Percentiles rank a stretch among this genome's conserved stretches.
Conservation (phyloP, 2,113 vertebrate genomes). For the Chloropsis hardwickii region DNA sequence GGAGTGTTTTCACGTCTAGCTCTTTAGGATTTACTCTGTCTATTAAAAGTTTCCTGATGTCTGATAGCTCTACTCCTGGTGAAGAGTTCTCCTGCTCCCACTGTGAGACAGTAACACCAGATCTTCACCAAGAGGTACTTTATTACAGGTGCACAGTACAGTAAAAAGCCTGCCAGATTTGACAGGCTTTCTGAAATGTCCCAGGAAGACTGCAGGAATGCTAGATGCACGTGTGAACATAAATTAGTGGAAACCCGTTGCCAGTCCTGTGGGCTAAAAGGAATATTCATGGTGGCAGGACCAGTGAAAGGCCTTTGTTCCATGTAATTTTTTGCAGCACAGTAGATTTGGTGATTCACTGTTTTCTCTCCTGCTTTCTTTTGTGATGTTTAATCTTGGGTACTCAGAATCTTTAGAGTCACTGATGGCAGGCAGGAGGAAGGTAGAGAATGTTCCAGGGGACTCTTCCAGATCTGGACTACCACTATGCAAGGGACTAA, state of each 20-base stretch:
- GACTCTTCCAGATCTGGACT: not conserved
- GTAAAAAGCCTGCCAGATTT: not conserved
- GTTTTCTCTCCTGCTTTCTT: not conserved
- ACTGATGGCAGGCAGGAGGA: not conserved
- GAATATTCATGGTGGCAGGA: not conserved
- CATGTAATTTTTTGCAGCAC: not conserved
- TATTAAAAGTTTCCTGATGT: not conserved
- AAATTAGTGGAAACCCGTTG: not conserved
- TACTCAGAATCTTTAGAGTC: not conserved
- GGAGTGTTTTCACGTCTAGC: not conserved
- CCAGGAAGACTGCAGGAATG: not conserved
- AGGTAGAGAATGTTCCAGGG: not conserved
- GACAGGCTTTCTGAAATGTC: not conserved
- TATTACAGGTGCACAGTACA: not conserved
- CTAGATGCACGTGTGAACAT: not conserved
- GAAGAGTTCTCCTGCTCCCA: not conserved
- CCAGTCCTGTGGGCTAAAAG: not conserved
- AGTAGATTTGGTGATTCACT: not conserved
- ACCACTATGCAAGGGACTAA: not conserved
- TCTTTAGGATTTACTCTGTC: not conserved
- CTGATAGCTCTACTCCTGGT: not conserved
- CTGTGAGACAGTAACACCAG: not conserved
- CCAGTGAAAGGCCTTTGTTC: not conserved
- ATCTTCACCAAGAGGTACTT: not conserved
- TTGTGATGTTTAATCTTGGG: not conserved